Evolutionary conservation across 2,888 invertebrate genomes (phyloP).

Genomic region (Crossocerus cetratus): DNA sequence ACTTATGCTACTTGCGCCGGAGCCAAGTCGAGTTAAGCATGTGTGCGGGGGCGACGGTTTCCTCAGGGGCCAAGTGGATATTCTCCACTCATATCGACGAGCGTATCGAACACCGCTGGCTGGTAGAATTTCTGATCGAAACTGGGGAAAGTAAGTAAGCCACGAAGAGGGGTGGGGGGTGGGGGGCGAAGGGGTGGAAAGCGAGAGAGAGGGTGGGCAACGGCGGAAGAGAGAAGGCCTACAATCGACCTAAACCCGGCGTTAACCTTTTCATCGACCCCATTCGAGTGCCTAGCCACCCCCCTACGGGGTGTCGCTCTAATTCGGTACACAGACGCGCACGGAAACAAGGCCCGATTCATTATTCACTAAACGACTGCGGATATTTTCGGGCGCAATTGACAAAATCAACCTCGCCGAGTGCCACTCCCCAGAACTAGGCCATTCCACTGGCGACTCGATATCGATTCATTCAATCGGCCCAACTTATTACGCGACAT

Average conservation of each 20-base stretch:
- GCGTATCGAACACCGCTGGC: slow-evolving; percentile 45
- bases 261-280: slow-evolving; percentile 63
- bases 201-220: slow-evolving; percentile 11
- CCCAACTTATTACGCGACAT: too few relatives aligned
- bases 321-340: slow-evolving; percentile 57
- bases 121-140: slow-evolving; percentile 46
- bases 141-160: slow-evolving; percentile 44
- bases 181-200: slow-evolving; percentile 4
- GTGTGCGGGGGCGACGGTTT: neutral
- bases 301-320: slow-evolving; percentile 47
- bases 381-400: slow-evolving; percentile 41
- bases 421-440: slow-evolving; percentile 24
- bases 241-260: slow-evolving; percentile 57
- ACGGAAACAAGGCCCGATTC: slow-evolving; percentile 59
- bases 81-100: slow-evolving; percentile 19
- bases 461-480: too few relatives aligned
- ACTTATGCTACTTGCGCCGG: neutral
- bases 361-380: slow-evolving; percentile 55
- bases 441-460: slow-evolving; percentile 15
- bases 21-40: neutral
- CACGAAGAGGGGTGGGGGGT: slow-evolving; percentile 32
- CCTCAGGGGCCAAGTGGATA: too few relatives aligned
- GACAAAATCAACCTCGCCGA: slow-evolving; percentile 4
- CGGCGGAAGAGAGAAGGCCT: slow-evolving; percentile 26
- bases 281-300: slow-evolving; percentile 48